These are phyloP conservation scores for Campylomormyrus numenius DNA, from an alignment of 2,113 vertebrate genomes.

Conservation along the genomic window DNA sequence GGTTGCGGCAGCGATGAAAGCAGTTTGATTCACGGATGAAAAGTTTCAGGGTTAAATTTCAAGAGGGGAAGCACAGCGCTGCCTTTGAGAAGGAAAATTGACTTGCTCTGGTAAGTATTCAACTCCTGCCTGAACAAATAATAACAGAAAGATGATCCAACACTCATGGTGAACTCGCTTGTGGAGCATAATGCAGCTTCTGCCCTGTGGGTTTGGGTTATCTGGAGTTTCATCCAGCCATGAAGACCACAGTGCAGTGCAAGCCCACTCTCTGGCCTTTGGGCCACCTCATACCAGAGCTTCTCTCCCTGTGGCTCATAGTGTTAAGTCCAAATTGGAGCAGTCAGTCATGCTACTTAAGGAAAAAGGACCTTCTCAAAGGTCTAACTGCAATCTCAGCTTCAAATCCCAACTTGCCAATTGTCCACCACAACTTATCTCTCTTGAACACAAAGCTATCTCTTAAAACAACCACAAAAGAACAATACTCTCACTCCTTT, in stretches of 20 bases:
- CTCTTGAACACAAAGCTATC: not conserved
- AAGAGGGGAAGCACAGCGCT: not conserved
- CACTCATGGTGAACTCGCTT: not conserved
- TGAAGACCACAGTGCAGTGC: not conserved
- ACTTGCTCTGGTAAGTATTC: not conserved
- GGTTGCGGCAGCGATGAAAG: not conserved
- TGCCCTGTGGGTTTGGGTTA: not conserved
- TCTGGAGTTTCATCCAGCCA: not conserved
- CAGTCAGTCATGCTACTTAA: not conserved
- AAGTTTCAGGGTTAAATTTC: not conserved
- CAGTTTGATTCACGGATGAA: not conserved
- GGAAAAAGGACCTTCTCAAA: not conserved
- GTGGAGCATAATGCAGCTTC: not conserved
- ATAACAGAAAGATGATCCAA: not conserved
- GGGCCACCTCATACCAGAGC: not conserved
- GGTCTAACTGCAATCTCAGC: not conserved
- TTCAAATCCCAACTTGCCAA: not conserved
- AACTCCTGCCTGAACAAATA: not conserved
- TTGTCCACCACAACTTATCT: not conserved
- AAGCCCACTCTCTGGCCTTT: not conserved
- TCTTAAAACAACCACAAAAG: not conserved
- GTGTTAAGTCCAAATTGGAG: not conserved
- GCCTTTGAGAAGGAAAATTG: not conserved
- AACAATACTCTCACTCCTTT: not conserved
- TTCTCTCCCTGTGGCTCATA: not conserved